Base-by-base conservation (phyloP, 2,888 invertebrate genomes). In the Pardosa pseudoannulata region DNA sequence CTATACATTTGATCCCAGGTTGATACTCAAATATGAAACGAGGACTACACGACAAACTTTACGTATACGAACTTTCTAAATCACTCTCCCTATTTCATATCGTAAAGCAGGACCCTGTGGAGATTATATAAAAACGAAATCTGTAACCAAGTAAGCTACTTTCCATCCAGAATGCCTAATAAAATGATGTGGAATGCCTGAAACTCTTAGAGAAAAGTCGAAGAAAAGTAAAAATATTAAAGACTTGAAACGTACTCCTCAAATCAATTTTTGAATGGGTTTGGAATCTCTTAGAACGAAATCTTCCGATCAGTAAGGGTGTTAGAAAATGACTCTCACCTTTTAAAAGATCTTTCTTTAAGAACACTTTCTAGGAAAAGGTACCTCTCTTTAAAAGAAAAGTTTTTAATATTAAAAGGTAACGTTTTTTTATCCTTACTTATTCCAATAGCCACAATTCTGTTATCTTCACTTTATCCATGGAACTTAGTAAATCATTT, bases 241-340 rank as follows among this genome's bases (percentile, higher is more conserved):
- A 23, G 32, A 68, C 70, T 0, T 74, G 39, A 3, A 70, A 70
- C 19, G 32, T 23, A 0, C 27, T 70, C 13, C 73, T 73, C 31
- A 67, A 80, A 29, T 72, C 7, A 1, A 28, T 73, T n/a, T 80
- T 65, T 46, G 80, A 80, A 67, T 80, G 80, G 65, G 80, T 39
- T 13, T 19, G 65, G 0, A 80, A 80, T 72, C n/a, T 73, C 7
- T 29, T 80, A 46, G 29, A 65, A 65, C 65, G 73, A 1, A 80
- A 80, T 16, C 7, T 76, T 16, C 39, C 39, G 13, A n/a, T 76
- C 1, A 32, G 16, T 19, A 46, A 67, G 16, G 3, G 16, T 7
- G n/a, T 39, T 7, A 74, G 70, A 41, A 36, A 67, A 19, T 32
- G 56, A 74, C 23, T 82, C 0, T 9, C 29, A n/a, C 46, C 67